Evolutionary conservation across 2,888 invertebrate species (phyloP).

Genomic region (Chrysolina oricalcia): DNA sequence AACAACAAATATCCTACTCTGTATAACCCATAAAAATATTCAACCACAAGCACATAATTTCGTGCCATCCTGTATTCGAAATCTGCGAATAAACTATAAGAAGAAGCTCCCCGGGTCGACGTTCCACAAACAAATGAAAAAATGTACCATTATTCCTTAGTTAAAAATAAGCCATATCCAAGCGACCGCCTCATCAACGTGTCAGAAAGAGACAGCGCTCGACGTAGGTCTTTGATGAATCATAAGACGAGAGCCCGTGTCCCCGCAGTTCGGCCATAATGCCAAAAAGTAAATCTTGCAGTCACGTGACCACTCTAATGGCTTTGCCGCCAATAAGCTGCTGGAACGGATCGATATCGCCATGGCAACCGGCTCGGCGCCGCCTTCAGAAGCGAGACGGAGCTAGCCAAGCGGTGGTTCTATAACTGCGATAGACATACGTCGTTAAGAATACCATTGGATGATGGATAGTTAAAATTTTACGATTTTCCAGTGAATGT

Average conservation of each 20-base stretch:
- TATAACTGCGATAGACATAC: slow-evolving; percentile 61
- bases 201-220: slow-evolving; percentile 47
- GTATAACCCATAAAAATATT: too few species aligned
- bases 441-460: slow-evolving; percentile 70
- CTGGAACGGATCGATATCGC: slow-evolving; percentile 66
- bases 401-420: slow-evolving; percentile 38
- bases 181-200: slow-evolving; percentile 12
- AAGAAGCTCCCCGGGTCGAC: too few species aligned
- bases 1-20: too few species aligned
- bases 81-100: too few species aligned
- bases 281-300: slow-evolving; percentile 62
- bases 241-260: slow-evolving; percentile 53
- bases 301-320: slow-evolving; percentile 68
- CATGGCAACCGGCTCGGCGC: slow-evolving; percentile 69
- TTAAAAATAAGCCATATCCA: background rate
- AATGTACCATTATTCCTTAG: background rate
- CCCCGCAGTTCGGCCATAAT: slow-evolving; percentile 66
- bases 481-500: slow-evolving; percentile 70
- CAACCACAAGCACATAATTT: too few species aligned
- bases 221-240: slow-evolving; percentile 57
- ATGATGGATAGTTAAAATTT: slow-evolving; percentile 72
- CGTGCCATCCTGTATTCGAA: too few species aligned
- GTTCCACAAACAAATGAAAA: background rate
- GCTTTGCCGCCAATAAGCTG: slow-evolving; percentile 64
- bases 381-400: slow-evolving; percentile 62